These are phyloP conservation scores for Acanthochromis polyacanthus DNA, from an alignment of 2,113 vertebrate genomes.

Conservation along the genomic window DNA sequence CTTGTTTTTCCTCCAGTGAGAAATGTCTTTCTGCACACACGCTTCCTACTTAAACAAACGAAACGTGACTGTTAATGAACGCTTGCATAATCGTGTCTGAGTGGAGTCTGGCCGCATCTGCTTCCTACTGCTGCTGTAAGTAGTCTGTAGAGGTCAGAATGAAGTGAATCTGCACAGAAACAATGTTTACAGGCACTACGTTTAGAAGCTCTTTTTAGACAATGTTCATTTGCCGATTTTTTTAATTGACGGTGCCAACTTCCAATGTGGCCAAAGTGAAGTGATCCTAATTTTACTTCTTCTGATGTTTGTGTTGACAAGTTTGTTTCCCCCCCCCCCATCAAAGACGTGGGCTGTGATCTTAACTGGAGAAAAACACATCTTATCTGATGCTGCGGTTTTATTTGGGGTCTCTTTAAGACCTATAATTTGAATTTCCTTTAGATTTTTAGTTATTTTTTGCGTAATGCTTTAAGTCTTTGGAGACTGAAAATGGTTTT, in stretches of 20 bases:
- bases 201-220: neutral
- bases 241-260: neutral
- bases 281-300: constrained; percentile 26
- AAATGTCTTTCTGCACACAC: constrained; percentile 13
- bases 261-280: constrained; percentile 40
- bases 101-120: neutral
- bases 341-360: neutral
- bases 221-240: neutral
- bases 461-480: constrained; percentile 52
- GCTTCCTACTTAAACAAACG: constrained; percentile 20
- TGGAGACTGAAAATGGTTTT: constrained; percentile 29
- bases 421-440: constrained; percentile 15
- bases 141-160: neutral
- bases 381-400: neutral
- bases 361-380: constrained; percentile 5
- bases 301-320: constrained; percentile 12
- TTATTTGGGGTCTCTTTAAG: constrained; percentile 25
- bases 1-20: constrained; percentile 31
- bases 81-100: neutral
- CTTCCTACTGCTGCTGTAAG: constrained; percentile 5
- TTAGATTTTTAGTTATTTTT: constrained; percentile 34
- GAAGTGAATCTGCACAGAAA: neutral
- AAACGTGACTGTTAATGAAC: constrained; percentile 12
- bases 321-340: constrained; percentile 4
- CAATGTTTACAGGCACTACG: neutral